These are phyloP conservation scores for Ichneumoninae sp. DNA, from an alignment of 2,888 invertebrate genomes.

Conservation along the genomic window DNA sequence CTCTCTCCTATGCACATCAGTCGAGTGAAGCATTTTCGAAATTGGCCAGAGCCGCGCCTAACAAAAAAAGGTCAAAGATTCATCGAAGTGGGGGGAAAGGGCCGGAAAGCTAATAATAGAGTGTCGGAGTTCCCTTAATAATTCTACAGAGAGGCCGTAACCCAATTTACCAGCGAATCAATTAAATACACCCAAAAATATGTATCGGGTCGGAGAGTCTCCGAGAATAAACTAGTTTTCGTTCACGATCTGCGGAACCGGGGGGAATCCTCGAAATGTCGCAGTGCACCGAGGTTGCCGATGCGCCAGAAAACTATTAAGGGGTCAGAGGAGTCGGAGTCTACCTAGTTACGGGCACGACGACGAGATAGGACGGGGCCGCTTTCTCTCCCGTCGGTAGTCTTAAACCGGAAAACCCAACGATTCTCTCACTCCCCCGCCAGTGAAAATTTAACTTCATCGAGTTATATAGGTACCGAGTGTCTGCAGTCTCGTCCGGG, in stretches of 20 bases:
- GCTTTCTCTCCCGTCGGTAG: conserved; percentile 18
- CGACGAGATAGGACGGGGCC: conserved; percentile 11
- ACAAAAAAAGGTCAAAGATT: background rate
- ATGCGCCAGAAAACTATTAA: conserved; percentile 36
- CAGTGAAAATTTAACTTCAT: conserved; percentile 48
- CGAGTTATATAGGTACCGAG: conserved; percentile 20
- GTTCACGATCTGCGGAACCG: background rate
- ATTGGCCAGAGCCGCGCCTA: no score
- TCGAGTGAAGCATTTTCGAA: no score
- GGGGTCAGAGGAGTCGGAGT: conserved; percentile 21
- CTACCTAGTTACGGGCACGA: conserved; percentile 22
- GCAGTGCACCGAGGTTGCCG: conserved; percentile 38
- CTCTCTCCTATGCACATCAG: no score
- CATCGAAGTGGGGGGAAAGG: background rate
- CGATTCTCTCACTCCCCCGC: conserved; percentile 9
- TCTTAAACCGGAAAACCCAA: conserved; percentile 22
- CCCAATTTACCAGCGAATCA: conserved; percentile 38
- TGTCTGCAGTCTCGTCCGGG: conserved; percentile 5
- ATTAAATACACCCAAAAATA: conserved; percentile 47
- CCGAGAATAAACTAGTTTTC: background rate
- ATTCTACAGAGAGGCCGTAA: conserved; percentile 19
- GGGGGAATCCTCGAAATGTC: conserved; percentile 42
- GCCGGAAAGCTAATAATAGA: background rate
- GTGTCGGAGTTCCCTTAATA: conserved; percentile 1
- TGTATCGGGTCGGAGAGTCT: conserved; percentile 30